Percentiles rank a stretch among this genome's conserved stretches.
Evolutionary conservation across 2,113 vertebrate genomes (phyloP).

Genomic region (Bostrychus sinensis): DNA sequence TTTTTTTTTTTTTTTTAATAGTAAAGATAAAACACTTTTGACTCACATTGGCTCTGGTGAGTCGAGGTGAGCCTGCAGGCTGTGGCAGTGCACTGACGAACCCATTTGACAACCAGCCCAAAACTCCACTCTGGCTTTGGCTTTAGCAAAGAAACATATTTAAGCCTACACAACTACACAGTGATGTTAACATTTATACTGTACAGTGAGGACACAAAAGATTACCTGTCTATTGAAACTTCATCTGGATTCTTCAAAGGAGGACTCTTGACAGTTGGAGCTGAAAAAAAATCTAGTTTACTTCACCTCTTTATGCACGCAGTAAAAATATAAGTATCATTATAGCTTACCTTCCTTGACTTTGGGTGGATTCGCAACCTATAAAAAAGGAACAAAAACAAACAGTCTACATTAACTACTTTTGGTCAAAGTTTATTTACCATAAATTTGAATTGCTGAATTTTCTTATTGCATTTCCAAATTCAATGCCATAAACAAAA

Average conservation of each 20-base stretch:
- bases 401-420: too few species aligned
- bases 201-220: not conserved
- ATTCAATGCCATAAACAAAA: too few species aligned
- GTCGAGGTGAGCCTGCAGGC: constrained; percentile 56
- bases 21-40: not conserved
- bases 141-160: constrained; percentile 34
- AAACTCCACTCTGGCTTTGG: constrained; percentile 68
- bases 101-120: constrained; percentile 80
- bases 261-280: constrained; percentile 27
- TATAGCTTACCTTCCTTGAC: constrained; percentile 35
- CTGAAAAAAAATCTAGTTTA: constrained; percentile 1
- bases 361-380: constrained; percentile 21
- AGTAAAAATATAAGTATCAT: not conserved
- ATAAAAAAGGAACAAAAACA: too few species aligned
- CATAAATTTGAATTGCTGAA: too few species aligned
- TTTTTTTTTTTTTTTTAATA: not conserved
- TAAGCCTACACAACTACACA: not conserved
- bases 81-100: constrained; percentile 75
- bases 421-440: too few species aligned
- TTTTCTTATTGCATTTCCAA: too few species aligned
- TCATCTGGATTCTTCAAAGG: constrained; percentile 41
- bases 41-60: constrained; percentile 59
- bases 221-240: constrained; percentile 63
- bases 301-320: not conserved
- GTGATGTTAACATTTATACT: not conserved